Evolutionary conservation across 2,797 vertebrate species (phyloP).

Genomic region (Molossus molossus): DNA sequence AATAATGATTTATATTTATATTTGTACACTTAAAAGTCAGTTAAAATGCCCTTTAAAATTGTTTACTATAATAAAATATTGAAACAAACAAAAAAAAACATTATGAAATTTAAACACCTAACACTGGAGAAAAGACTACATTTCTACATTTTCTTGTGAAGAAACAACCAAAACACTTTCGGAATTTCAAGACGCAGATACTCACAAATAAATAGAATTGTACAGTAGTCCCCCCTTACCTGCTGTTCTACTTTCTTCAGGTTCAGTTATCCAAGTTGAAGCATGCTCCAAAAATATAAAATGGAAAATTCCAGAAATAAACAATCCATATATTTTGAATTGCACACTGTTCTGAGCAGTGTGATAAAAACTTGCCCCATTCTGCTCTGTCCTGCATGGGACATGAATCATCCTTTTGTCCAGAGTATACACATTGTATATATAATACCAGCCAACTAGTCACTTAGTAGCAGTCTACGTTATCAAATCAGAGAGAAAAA

Average conservation of each 20-base stretch:
- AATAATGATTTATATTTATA: slow-evolving; percentile 2
- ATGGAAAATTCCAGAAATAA: background rate
- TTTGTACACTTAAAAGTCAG: background rate
- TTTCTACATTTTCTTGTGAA: background rate
- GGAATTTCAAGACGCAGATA: slow-evolving; percentile 36
- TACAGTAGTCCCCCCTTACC: background rate
- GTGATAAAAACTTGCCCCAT: background rate
- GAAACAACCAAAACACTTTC: slow-evolving; percentile 2
- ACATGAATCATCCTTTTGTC: background rate
- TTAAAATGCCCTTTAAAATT: background rate
- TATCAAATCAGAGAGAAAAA: background rate
- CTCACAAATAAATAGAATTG: background rate
- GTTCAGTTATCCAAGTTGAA: background rate
- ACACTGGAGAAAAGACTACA: background rate
- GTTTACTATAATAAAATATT: slow-evolving; percentile 15
- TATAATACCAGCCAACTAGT: background rate
- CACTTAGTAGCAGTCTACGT: background rate
- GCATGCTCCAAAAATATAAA: background rate
- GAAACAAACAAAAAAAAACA: slow-evolving; percentile 35
- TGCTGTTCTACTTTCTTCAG: background rate
- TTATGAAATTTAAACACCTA: background rate
- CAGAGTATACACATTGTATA: background rate
- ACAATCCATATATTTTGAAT: background rate
- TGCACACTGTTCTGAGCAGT: background rate
- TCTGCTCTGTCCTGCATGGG: background rate